These are phyloP conservation scores for Deilephila porcellus DNA, from an alignment of 2,888 invertebrate genomes.

Conservation along the genomic window DNA sequence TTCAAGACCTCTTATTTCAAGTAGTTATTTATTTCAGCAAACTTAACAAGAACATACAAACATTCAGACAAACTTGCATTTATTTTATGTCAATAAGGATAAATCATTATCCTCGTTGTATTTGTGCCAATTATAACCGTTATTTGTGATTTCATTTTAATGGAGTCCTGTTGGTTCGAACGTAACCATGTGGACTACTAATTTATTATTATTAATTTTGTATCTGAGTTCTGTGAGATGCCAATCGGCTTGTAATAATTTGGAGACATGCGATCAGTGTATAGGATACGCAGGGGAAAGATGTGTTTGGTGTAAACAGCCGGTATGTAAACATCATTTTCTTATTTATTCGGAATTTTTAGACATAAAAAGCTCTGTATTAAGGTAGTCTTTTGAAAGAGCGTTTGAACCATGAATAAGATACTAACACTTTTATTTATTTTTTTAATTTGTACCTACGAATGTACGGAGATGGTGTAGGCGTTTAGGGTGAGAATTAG, in stretches of 20 bases:
- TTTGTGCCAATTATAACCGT: neutral
- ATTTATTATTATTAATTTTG: constrained; percentile 32
- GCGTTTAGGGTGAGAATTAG: too few relatives aligned
- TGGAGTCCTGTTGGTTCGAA: neutral
- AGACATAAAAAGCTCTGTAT: too few relatives aligned
- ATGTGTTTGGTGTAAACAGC: constrained; percentile 69
- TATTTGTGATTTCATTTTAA: neutral
- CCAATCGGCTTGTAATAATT: constrained; percentile 38
- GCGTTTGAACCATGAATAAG: too few relatives aligned
- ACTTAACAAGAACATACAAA: neutral
- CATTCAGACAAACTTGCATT: neutral
- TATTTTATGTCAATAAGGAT: neutral
- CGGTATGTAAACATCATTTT: constrained; percentile 42
- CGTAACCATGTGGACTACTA: constrained; percentile 35
- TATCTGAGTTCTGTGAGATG: constrained; percentile 36
- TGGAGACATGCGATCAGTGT: constrained; percentile 61
- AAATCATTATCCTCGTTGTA: neutral
- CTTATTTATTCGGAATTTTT: too few relatives aligned
- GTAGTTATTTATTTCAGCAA: neutral
- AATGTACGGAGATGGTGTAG: too few relatives aligned
- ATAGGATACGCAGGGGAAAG: constrained; percentile 51
- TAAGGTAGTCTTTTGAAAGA: too few relatives aligned
- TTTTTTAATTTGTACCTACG: too few relatives aligned
- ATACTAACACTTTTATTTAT: too few relatives aligned
- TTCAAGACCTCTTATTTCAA: neutral